Evolutionary conservation across 2,113 vertebrate species (phyloP), one percentile per base, ranked within the genome.

Genomic region (Argyrosomus japonicus): DNA sequence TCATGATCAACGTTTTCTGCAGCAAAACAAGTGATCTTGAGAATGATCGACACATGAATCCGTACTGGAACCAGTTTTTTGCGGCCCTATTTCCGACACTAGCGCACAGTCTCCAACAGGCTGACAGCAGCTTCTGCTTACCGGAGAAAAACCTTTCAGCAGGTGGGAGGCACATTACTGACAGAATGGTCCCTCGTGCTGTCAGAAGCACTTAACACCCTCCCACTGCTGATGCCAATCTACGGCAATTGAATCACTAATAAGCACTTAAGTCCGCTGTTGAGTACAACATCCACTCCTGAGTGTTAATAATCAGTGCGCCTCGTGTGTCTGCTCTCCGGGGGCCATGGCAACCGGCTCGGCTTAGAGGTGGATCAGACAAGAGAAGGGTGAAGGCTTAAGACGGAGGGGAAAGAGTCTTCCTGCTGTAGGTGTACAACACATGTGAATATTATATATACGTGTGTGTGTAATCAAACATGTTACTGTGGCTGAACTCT

Each of bases 211-310:
- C 75, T 83, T 79, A 81, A 88, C 65, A 79, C 68, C 62, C 53
- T 15, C 74, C 84, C 78, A 75, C 80, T n/a, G 67, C 81, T 67
- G 80, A 81, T 50, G 80, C 79, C 84, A 87, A 85, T 83, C 85
- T 79, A 65, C 76, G 14, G 76, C 83, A 75, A 64, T 67, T 82
- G 82, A 90, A 85, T 84, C 79, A 23, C 83, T 87, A 87, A 89
- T 73, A 71, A 87, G 80, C 87, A 85, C 84, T 93, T 83, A 64
- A 75, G 77, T 80, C 72, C 3, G 0, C 2, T 10, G 76, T 68
- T 27, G 88, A 86, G 78, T 68, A 83, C 23, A 77, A 77, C 80
- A 88, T 83, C 72, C 71, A 82, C 76, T 79, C 68, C 47, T 54
- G 81, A 81, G 53, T 51, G 61, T 69, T 88, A 69, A 84, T 73